phyloP scores from a whole-genome alignment of 1,140 invertebrate genomes.

The Cheumatopsyche charites region DNA sequence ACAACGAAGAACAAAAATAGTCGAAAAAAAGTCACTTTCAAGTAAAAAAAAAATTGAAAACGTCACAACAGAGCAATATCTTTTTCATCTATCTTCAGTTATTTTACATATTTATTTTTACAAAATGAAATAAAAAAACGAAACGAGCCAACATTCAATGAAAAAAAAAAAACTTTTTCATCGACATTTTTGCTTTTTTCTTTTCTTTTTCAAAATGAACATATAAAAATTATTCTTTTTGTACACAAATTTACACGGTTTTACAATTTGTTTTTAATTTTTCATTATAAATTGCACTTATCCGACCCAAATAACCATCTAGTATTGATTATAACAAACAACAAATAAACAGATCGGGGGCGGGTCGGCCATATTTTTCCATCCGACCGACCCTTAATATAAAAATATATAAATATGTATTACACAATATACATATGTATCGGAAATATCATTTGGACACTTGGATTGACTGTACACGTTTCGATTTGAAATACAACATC shows the following conservation, averaged over 20 bases:
- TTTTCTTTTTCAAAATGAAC: not conserved
- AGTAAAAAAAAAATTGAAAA: constrained; percentile 8
- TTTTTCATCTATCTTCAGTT: not conserved
- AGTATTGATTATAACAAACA: constrained; percentile 38
- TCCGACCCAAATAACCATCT: constrained; percentile 41
- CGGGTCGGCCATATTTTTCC: too few relatives aligned
- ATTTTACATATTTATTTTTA: constrained; percentile 24
- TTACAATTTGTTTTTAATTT: too few relatives aligned
- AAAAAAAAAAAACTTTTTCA: not conserved
- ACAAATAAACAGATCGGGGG: constrained; percentile 33
- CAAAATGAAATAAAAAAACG: constrained; percentile 16
- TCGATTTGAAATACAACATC: constrained; percentile 5
- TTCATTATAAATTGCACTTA: constrained; percentile 45
- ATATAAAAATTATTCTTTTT: constrained; percentile 29
- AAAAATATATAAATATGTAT: constrained; percentile 29
- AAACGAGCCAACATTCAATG: not conserved
- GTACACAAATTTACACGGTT: constrained; percentile 46
- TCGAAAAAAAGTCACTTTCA: constrained; percentile 18
- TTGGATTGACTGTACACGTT: constrained; percentile 42
- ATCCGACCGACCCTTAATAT: not conserved
- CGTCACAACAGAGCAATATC: constrained; percentile 30
- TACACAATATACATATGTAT: constrained; percentile 35
- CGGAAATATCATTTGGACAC: constrained; percentile 37
- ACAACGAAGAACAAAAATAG: constrained; percentile 7
- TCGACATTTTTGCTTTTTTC: not conserved